Evolutionary conservation across 2,888 invertebrate species (phyloP).

Genomic region (Margaritifera margaritifera): DNA sequence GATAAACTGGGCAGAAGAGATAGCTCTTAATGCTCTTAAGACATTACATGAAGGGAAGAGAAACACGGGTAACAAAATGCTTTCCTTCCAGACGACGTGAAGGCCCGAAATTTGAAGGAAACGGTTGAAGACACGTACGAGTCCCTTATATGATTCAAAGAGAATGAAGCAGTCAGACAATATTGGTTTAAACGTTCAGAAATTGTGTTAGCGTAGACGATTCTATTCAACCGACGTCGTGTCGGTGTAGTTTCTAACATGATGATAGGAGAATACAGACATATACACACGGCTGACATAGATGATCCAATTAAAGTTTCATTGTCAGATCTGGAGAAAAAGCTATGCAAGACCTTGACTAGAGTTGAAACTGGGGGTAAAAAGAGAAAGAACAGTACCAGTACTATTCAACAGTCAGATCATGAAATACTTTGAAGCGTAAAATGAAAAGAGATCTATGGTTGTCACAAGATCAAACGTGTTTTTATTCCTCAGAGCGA

Average conservation of each 20-base stretch:
- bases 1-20: constrained; percentile 1
- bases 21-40: too few species aligned
- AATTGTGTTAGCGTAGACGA: constrained; percentile 11
- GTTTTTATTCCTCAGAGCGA: constrained; percentile 16
- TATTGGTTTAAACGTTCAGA: too few species aligned
- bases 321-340: constrained; percentile 16
- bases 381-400: constrained; percentile 16
- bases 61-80: background rate
- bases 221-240: constrained; percentile 17
- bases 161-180: too few species aligned
- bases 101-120: too few species aligned
- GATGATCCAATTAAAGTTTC: constrained; percentile 8
- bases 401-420: constrained; percentile 11
- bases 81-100: too few species aligned
- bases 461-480: too few species aligned
- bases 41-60: background rate
- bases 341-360: constrained; percentile 7
- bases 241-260: constrained; percentile 13
- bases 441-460: too few species aligned
- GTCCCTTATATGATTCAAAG: too few species aligned
- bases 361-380: constrained; percentile 20
- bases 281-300: constrained; percentile 7
- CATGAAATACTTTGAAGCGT: too few species aligned
- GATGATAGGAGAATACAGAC: constrained; percentile 9
- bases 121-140: too few species aligned